Conservation (phyloP, 2,888 invertebrate genomes). For the Ormyrus rosae region DNA sequence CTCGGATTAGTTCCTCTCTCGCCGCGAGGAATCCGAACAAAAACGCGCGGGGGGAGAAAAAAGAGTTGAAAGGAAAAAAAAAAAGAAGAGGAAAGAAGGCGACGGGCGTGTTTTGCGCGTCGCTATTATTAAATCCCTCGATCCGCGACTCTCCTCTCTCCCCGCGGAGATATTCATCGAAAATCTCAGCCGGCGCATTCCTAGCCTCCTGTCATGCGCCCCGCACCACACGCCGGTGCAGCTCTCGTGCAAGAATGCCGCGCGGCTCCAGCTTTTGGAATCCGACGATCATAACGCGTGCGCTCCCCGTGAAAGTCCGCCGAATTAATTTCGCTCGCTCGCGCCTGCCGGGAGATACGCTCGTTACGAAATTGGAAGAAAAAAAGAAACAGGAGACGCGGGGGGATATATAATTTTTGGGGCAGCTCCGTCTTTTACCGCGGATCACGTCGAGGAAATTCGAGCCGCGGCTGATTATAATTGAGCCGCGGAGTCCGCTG, state of each 20-base stretch:
- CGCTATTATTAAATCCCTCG: constrained; percentile 48
- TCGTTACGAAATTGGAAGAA: constrained; percentile 41
- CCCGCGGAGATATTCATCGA: constrained; percentile 13
- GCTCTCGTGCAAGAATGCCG: constrained; percentile 51
- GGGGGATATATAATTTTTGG: constrained; percentile 19
- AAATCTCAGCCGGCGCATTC: constrained; percentile 40
- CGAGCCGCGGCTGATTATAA: constrained; percentile 44
- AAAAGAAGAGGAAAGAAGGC: not conserved
- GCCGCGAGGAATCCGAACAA: constrained; percentile 13
- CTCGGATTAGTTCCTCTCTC: constrained; percentile 26
- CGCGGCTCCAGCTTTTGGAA: constrained; percentile 16
- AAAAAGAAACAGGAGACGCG: not conserved
- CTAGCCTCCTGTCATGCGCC: constrained; percentile 39
- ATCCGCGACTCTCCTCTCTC: not conserved
- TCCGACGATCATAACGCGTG: constrained; percentile 19
- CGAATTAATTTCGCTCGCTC: constrained; percentile 42
- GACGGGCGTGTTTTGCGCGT: constrained; percentile 23
- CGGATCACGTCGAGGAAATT: constrained; percentile 20
- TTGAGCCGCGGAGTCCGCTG: constrained; percentile 30
- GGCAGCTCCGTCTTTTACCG: too few species aligned
- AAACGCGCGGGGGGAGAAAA: not conserved
- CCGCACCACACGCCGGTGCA: constrained; percentile 3
- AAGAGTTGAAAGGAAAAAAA: too few species aligned
- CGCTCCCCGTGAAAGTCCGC: constrained; percentile 28
- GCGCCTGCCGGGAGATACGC: not conserved